These are phyloP conservation scores for Rhagonycha lutea DNA, from an alignment of 2,888 invertebrate genomes.

Conservation along the genomic window DNA sequence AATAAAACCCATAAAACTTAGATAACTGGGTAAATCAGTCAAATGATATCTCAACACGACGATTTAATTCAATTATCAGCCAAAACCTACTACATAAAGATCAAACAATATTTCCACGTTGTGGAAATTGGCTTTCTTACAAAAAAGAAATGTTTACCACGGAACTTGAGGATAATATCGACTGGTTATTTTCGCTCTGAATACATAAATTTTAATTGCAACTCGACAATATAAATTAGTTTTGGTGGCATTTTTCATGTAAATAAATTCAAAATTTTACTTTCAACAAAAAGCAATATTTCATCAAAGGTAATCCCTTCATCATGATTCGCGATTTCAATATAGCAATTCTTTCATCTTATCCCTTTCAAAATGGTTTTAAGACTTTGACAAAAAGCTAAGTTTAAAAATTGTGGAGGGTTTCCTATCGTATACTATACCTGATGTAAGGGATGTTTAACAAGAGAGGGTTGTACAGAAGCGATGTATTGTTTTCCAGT, in stretches of 20 bases:
- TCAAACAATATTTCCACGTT: background rate
- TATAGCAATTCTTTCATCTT: constrained; percentile 27
- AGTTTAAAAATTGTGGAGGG: constrained; percentile 23
- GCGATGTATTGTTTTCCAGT: constrained; percentile 17
- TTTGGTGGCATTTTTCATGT: background rate
- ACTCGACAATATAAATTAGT: background rate
- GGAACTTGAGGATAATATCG: background rate
- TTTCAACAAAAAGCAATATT: constrained; percentile 11
- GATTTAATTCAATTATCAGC: background rate
- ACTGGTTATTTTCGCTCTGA: background rate
- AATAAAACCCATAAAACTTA: background rate
- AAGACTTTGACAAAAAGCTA: constrained; percentile 26
- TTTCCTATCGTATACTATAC: constrained; percentile 12
- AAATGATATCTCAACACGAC: background rate
- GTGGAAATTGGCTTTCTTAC: background rate
- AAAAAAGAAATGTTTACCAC: background rate
- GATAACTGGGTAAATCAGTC: background rate
- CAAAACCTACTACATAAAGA: background rate
- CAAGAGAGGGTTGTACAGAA: constrained; percentile 26
- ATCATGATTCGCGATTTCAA: constrained; percentile 24
- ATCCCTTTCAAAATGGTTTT: constrained; percentile 23
- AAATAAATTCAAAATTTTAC: background rate
- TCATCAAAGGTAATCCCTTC: constrained; percentile 20
- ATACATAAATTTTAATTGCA: background rate
- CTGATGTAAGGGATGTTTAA: constrained; percentile 25